Conservation (phyloP, 2,888 invertebrate species). For the Bugula neritina region DNA sequence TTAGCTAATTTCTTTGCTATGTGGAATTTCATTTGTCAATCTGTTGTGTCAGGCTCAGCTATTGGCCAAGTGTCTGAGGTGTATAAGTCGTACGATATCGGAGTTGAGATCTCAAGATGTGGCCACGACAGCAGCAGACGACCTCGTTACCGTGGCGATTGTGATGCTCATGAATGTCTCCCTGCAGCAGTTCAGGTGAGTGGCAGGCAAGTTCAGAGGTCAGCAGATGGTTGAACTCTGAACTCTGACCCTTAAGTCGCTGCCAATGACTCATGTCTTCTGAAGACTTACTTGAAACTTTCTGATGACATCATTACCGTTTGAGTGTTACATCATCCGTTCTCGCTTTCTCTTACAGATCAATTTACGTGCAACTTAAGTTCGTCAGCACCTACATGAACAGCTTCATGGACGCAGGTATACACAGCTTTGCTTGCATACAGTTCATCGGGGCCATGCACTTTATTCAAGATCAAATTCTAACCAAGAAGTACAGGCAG, state of each 20-base stretch:
- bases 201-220: no score
- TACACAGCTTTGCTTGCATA: conserved; percentile 4
- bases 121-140: neutral
- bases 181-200: neutral
- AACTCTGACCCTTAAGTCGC: no score
- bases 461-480: conserved; percentile 23
- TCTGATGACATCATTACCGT: no score
- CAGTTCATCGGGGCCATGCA: conserved; percentile 23
- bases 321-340: no score
- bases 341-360: conserved; percentile 3
- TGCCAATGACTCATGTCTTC: no score
- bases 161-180: neutral
- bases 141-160: neutral
- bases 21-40: no score
- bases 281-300: no score
- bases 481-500: conserved; percentile 9
- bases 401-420: neutral
- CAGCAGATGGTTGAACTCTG: no score
- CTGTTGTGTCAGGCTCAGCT: conserved; percentile 6
- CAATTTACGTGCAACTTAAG: conserved; percentile 14
- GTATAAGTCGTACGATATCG: neutral
- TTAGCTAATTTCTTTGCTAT: no score
- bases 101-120: neutral
- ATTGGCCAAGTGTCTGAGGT: conserved; percentile 24
- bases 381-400: neutral